phyloP scores from a whole-genome alignment of 2,113 vertebrate genomes.

The Todiramphus saurophagus region DNA sequence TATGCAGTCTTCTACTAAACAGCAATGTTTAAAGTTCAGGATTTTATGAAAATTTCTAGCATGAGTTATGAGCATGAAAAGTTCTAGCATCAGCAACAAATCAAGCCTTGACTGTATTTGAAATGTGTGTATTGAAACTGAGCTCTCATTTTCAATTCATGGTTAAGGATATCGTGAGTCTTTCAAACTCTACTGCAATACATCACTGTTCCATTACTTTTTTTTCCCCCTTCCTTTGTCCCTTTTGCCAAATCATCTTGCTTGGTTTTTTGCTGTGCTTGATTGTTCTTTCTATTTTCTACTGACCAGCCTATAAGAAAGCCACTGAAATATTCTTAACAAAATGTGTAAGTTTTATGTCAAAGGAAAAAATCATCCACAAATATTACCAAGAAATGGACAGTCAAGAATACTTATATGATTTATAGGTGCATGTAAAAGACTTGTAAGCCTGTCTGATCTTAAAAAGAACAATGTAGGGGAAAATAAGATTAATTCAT shows the following conservation, averaged over 20 bases:
- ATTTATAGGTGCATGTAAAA: neutral
- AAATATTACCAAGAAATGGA: neutral
- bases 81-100: neutral
- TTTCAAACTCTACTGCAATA: neutral
- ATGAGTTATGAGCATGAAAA: no score
- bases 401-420: neutral
- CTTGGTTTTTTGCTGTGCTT: neutral
- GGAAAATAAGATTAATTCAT: neutral
- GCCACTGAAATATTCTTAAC: neutral
- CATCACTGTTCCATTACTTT: neutral
- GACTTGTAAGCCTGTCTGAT: neutral
- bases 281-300: neutral
- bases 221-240: neutral
- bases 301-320: neutral
- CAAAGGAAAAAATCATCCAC: neutral
- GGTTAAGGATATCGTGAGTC: neutral
- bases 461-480: neutral
- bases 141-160: neutral
- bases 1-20: neutral
- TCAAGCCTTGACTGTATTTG: neutral
- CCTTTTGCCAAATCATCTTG: neutral
- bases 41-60: neutral
- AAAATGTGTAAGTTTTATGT: neutral
- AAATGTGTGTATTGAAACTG: neutral
- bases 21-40: neutral